Evolutionary conservation across 2,113 vertebrate genomes (phyloP).

Genomic region (Trogon surrucura): DNA sequence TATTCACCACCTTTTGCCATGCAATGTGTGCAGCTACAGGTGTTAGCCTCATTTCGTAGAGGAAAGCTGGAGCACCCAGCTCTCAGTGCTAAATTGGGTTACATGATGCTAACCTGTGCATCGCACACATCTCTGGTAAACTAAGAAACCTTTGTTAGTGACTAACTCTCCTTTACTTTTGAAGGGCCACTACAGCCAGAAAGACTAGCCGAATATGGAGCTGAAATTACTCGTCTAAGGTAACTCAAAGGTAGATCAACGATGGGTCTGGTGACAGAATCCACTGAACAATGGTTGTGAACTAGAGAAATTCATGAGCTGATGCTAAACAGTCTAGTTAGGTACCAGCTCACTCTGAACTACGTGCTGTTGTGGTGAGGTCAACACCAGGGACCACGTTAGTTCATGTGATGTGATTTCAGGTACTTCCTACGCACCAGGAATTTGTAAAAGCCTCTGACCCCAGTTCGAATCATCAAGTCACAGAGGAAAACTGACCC

Average conservation of each 20-base stretch:
- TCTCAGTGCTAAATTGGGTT: not conserved
- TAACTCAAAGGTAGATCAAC: not conserved
- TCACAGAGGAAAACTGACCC: not conserved
- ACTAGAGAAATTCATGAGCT: not conserved
- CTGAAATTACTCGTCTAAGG: not conserved
- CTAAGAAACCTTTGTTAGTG: not conserved
- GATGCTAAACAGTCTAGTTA: not conserved
- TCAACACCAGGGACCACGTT: not conserved
- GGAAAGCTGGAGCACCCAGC: not conserved
- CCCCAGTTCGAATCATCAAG: not conserved
- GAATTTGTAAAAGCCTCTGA: not conserved
- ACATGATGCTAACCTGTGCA: not conserved
- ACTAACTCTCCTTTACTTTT: not conserved
- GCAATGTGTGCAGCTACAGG: not conserved
- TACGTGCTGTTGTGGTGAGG: fast-evolving
- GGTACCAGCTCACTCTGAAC: not conserved
- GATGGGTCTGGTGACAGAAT: not conserved
- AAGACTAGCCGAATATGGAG: not conserved
- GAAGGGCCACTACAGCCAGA: not conserved
- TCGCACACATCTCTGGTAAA: not conserved
- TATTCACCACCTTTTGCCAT: not conserved
- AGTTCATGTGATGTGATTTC: not conserved
- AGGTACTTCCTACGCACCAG: not conserved
- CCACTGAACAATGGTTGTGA: not conserved
- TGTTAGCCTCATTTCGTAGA: not conserved